phyloP scores from a whole-genome alignment of 2,113 vertebrate genomes.

The Pomatorhinus ruficollis region DNA sequence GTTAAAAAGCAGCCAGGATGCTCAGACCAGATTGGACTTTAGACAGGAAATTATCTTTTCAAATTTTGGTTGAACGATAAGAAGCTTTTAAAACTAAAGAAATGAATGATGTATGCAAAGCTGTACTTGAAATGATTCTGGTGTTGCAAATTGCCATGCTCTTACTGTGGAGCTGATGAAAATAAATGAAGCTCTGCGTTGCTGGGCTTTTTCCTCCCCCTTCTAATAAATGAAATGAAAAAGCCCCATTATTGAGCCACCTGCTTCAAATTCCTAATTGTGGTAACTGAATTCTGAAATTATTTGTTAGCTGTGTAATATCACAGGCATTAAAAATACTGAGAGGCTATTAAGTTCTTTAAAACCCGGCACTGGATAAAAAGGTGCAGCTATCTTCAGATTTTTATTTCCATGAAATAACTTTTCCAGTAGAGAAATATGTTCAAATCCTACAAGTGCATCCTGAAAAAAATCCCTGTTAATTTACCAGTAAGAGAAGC shows the following conservation, averaged over 20 bases:
- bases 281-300: slow-evolving; percentile 84
- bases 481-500: slow-evolving; percentile 2
- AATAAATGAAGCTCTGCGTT: slow-evolving; percentile 78
- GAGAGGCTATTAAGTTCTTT: slow-evolving; percentile 70
- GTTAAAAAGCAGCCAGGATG: slow-evolving; percentile 58
- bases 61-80: slow-evolving; percentile 66
- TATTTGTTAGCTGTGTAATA: slow-evolving; percentile 80
- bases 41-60: slow-evolving; percentile 65
- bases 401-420: slow-evolving; percentile 66
- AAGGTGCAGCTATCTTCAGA: slow-evolving; percentile 40
- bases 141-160: slow-evolving; percentile 78
- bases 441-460: slow-evolving; percentile 47
- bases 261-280: slow-evolving; percentile 85
- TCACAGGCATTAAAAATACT: slow-evolving; percentile 71
- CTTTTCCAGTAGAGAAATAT: slow-evolving; percentile 42
- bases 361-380: slow-evolving; percentile 57
- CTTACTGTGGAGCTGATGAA: slow-evolving; percentile 78
- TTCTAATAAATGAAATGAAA: slow-evolving; percentile 79
- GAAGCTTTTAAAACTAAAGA: slow-evolving; percentile 76
- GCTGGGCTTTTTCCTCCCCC: slow-evolving; percentile 58
- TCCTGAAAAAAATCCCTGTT: slow-evolving; percentile 9
- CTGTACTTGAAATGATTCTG: slow-evolving; percentile 80
- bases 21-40: slow-evolving; percentile 59
- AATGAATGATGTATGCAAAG: slow-evolving; percentile 68
- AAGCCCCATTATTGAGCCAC: slow-evolving; percentile 82